Base-by-base conservation (phyloP, 1,140 invertebrate species). In the Bactericera cockerelli region DNA sequence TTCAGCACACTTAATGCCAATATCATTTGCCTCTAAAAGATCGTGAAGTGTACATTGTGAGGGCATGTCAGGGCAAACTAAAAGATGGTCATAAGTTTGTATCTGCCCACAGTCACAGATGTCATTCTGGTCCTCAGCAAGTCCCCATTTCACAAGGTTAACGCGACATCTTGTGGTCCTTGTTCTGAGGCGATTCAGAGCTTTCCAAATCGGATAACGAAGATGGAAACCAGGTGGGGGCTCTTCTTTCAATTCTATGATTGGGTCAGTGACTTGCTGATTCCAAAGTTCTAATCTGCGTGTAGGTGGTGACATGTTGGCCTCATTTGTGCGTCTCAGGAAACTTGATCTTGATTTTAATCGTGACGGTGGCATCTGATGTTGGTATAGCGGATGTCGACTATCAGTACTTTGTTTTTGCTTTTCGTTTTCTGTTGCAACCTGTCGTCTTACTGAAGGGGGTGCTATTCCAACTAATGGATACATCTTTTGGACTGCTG, bases 61-160 rank as follows among this genome's bases (percentile, higher is more conserved):
- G 16, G 56, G 1, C 14, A 31, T n/a, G 26, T 54, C 16, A 11
- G 2, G 4, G 16, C 42, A 55, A 28, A 24, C 33, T 14, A 59
- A 11, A 26, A 59, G 58, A 53, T 59, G 58, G 53, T 55, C 49
- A 25, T 59, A 22, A 49, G 58, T 54, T 59, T 55, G 58, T 1
- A 22, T 24, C 49, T 59, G 26, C 19, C 58, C 58, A 49, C 22
- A 59, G 26, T 59, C 58, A 53, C 42, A 26, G 4, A n/a, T 6
- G 4, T 14, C 53, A 49, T 59, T 16, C 42, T 49, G 4, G n/a
- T 49, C 31, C 22, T 59, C 33, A 13, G 26, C 33, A 14, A 39
- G 42, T 49, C 58, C 49, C 49, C 58, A 59, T 59, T 59, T 59
- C 6, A 53, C 42, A 25, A 55, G 49, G 19, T 59, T 55, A 11